Percentiles rank a stretch among this genome's conserved stretches.
Conservation (phyloP, 2,113 vertebrate species). For the Albula goreensis region DNA sequence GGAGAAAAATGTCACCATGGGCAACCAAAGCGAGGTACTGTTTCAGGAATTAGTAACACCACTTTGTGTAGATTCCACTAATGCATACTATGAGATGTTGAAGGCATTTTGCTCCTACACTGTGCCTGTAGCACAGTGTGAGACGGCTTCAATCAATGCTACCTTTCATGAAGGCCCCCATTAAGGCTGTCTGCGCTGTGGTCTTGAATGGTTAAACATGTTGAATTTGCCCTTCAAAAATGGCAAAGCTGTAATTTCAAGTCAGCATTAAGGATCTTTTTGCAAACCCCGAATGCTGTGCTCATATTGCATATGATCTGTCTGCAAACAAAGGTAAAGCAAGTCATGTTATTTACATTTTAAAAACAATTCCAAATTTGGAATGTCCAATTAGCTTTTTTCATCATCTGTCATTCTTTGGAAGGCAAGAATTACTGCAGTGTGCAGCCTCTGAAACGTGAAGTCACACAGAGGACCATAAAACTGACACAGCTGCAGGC, state of each 20-base stretch:
- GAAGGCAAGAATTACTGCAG: too few relatives aligned
- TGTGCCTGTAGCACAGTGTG: neutral
- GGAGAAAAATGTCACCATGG: constrained; percentile 5
- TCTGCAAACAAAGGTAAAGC: neutral
- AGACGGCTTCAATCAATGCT: neutral
- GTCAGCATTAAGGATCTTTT: too few relatives aligned
- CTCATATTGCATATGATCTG: neutral
- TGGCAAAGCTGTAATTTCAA: neutral
- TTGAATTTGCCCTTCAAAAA: too few relatives aligned
- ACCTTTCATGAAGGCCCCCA: neutral
- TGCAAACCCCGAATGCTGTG: neutral
- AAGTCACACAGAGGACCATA: too few relatives aligned
- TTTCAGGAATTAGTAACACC: neutral
- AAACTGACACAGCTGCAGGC: too few relatives aligned
- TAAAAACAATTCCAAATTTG: too few relatives aligned
- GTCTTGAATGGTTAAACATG: neutral
- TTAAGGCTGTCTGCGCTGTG: neutral
- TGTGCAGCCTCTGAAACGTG: too few relatives aligned
- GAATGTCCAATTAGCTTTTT: too few relatives aligned
- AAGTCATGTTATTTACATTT: neutral
- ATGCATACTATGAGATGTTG: neutral
- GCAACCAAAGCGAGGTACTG: neutral
- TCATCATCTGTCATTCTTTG: too few relatives aligned
- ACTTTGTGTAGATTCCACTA: neutral
- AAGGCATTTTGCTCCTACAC: neutral